A percentile compares a stretch with the other conserved stretches of the same genome.
Conservation (phyloP, 1,140 invertebrate species). For the Hyphantria cunea region DNA sequence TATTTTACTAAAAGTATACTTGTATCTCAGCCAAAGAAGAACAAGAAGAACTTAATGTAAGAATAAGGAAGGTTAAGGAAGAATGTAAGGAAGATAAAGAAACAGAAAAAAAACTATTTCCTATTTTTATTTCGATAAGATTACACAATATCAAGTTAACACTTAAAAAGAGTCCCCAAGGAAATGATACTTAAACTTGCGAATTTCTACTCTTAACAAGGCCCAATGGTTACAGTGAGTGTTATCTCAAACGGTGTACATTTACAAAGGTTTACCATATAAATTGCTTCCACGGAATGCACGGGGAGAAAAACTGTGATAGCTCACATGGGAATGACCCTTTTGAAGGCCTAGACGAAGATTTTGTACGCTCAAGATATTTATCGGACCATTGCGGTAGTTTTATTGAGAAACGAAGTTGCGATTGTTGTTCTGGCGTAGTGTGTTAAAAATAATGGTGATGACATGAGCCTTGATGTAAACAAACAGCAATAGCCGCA, state of each 20-base stretch:
- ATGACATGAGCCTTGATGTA: too few species aligned
- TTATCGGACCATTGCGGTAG: constrained; percentile 13
- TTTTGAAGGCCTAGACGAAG: constrained; percentile 27
- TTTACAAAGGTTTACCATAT: constrained; percentile 70
- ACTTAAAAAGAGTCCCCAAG: constrained; percentile 18
- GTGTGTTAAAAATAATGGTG: background rate
- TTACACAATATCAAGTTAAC: constrained; percentile 20
- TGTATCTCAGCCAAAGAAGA: too few species aligned
- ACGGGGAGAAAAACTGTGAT: constrained; percentile 54
- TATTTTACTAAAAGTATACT: too few species aligned
- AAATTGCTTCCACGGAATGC: constrained; percentile 64
- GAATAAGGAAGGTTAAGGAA: too few species aligned
- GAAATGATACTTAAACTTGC: constrained; percentile 30
- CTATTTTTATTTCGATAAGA: constrained; percentile 29
- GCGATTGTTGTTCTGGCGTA: background rate
- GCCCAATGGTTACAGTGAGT: constrained; percentile 38
- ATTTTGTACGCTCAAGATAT: constrained; percentile 15
- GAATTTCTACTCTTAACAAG: constrained; percentile 31
- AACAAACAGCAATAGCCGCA: too few species aligned
- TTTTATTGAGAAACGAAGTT: constrained; percentile 20
- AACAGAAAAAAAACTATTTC: constrained; percentile 17
- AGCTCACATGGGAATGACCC: constrained; percentile 55
- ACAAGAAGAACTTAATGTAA: too few species aligned
- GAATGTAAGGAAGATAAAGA: too few species aligned
- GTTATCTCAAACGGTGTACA: constrained; percentile 61